Base-by-base conservation (phyloP, 1,140 invertebrate genomes). In the Procambarus clarkii region DNA sequence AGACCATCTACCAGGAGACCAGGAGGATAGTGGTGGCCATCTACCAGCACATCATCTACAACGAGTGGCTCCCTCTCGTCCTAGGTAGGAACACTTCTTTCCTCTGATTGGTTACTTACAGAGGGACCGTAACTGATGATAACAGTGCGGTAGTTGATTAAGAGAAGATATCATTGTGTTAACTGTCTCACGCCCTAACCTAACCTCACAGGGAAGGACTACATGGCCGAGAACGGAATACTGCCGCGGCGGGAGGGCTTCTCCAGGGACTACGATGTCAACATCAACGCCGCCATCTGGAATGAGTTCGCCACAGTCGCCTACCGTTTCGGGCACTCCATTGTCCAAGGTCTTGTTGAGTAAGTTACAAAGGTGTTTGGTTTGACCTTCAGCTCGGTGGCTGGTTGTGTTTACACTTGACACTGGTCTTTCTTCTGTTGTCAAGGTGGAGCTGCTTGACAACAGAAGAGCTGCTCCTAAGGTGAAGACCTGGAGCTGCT, bases 271-370 rank as follows among this genome's bases (percentile, higher is more conserved):
- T 97, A 97, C 93, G 95, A 97, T 93, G 94, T 95, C 0, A 94
- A 93, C 24, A 95, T 96, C 82, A 95, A 96, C 93, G 94, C 96
- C 2, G 95, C 95, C 0, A 95, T 97, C 76, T 94, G 95, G 24
- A 97, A 97, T 94, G 96, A 96, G 93, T 97, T 97, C 94, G 95
- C 96, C 7, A 95, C 96, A 0, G 94, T 92, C 46, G 96, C 95
- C 15, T 96, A 95, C 93, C 93, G 95, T 78, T 96, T 96, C 94
- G 96, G 96, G 11, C 96, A 97, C 94, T 95, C 95, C 80, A 93
- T 96, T 24, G 94, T 97, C 8, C 96, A 96, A 92, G 96, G 96
- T 8, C 94, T 95, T 24, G 94, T 97, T 54, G 95, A 95, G 92
- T 94, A 96, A 93, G 94, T 96, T 34, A 34, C 34, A 34, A 34